Percentiles rank a stretch among this genome's conserved stretches.
phyloP scores from a whole-genome alignment of 2,888 invertebrate species.

The Exephanes ischioxanthus region DNA sequence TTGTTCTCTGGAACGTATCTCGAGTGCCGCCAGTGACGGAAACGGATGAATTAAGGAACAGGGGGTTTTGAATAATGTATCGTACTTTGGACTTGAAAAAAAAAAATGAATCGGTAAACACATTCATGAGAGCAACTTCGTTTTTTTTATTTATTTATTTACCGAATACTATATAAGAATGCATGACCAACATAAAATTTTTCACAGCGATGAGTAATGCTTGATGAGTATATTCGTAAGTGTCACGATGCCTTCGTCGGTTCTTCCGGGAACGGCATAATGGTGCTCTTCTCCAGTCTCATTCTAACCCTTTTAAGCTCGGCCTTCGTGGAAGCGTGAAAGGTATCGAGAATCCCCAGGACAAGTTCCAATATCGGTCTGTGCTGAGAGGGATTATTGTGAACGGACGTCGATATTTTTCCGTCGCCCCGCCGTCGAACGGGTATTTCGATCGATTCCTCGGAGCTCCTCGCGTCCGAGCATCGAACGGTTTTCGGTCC shows the following conservation, averaged over 20 bases:
- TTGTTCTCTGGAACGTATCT: too few relatives aligned
- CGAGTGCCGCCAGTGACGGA: too few relatives aligned
- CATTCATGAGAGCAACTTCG: background rate
- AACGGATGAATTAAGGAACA: too few relatives aligned
- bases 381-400: conserved; percentile 61
- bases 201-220: background rate
- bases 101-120: background rate
- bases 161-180: background rate
- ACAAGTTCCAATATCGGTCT: conserved; percentile 76
- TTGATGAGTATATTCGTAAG: background rate
- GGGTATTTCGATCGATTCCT: conserved; percentile 74
- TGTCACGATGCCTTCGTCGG: background rate
- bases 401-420: conserved; percentile 24
- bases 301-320: conserved; percentile 66
- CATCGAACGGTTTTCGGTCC: conserved; percentile 22
- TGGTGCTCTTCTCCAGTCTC: conserved; percentile 28
- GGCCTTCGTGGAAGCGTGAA: conserved; percentile 72
- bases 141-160: background rate
- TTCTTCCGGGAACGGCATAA: background rate
- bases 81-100: background rate
- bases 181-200: background rate
- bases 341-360: conserved; percentile 75
- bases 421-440: conserved; percentile 27
- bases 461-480: conserved; percentile 52
- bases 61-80: background rate